Evolutionary conservation across 2,797 vertebrate species (phyloP).

Genomic region (Craterocephalus amniculus): DNA sequence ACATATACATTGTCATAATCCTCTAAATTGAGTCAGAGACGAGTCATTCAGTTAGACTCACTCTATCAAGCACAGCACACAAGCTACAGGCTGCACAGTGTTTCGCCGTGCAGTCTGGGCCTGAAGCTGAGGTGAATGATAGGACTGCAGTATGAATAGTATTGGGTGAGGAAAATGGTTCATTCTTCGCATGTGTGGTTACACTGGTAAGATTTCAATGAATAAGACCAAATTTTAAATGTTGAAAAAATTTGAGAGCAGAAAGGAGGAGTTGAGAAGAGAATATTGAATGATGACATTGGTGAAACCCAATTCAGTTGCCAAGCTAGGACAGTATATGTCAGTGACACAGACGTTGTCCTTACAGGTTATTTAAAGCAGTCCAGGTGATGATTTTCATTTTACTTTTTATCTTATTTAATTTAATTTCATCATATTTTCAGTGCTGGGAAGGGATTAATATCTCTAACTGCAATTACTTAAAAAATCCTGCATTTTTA

Average conservation of each 20-base stretch:
- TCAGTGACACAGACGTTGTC: too few relatives aligned
- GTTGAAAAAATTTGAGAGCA: neutral
- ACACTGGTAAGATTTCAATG: constrained; percentile 12
- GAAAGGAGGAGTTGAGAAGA: neutral
- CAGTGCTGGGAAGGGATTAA: too few relatives aligned
- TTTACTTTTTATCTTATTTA: too few relatives aligned
- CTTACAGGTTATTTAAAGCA: too few relatives aligned
- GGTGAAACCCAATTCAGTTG: neutral
- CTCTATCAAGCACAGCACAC: constrained; percentile 44
- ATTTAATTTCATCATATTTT: too few relatives aligned
- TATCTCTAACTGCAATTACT: too few relatives aligned
- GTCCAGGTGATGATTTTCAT: too few relatives aligned
- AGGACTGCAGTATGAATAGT: constrained; percentile 7
- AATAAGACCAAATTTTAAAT: constrained; percentile 2
- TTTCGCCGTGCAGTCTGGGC: constrained; percentile 17
- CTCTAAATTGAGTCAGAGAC: constrained; percentile 71
- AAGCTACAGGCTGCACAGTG: constrained; percentile 43
- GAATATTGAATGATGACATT: neutral
- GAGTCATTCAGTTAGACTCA: constrained; percentile 67
- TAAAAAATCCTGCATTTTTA: too few relatives aligned
- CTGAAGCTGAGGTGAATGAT: constrained; percentile 26
- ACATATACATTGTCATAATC: constrained; percentile 62
- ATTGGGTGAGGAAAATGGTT: neutral
- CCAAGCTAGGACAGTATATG: too few relatives aligned
- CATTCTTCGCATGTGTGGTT: neutral